These are phyloP conservation scores for Lepidurus arcticus DNA, from an alignment of 1,140 invertebrate species.

Conservation along the genomic window DNA sequence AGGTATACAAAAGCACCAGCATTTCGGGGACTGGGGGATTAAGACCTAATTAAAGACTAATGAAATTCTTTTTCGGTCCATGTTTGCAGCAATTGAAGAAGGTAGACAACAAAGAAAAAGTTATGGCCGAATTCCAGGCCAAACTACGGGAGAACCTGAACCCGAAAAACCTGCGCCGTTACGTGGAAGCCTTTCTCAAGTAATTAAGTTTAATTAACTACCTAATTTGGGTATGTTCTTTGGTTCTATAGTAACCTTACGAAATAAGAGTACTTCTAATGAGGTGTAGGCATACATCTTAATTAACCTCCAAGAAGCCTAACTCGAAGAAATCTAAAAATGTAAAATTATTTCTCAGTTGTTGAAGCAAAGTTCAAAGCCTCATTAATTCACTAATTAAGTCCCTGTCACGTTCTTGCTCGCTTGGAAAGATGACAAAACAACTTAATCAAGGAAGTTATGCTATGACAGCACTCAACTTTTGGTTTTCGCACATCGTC, in stretches of 20 bases:
- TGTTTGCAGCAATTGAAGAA: constrained; percentile 45
- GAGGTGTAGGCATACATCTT: too few species aligned
- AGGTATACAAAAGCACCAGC: background rate
- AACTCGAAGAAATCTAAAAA: too few species aligned
- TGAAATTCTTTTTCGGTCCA: background rate
- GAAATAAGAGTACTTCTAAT: too few species aligned
- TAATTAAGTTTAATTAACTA: constrained; percentile 46
- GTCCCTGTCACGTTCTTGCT: background rate
- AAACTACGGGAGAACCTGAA: constrained; percentile 69
- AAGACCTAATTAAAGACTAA: constrained; percentile 1
- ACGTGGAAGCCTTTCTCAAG: constrained; percentile 77
- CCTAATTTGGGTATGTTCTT: too few species aligned
- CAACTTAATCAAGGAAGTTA: background rate
- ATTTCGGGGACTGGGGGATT: background rate
- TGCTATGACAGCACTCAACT: background rate
- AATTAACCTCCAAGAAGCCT: too few species aligned
- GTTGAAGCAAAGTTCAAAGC: background rate
- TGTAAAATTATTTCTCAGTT: background rate
- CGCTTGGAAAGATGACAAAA: background rate
- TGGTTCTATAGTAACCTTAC: too few species aligned
- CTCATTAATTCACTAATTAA: background rate
- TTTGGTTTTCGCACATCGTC: background rate
- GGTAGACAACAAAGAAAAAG: constrained; percentile 57
- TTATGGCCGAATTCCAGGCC: constrained; percentile 70
- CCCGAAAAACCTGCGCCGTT: constrained; percentile 73